A percentile compares a stretch with the other conserved stretches of the same genome.
Evolutionary conservation across 2,797 vertebrate genomes (phyloP).

Genomic region (Harpagifer antarcticus): DNA sequence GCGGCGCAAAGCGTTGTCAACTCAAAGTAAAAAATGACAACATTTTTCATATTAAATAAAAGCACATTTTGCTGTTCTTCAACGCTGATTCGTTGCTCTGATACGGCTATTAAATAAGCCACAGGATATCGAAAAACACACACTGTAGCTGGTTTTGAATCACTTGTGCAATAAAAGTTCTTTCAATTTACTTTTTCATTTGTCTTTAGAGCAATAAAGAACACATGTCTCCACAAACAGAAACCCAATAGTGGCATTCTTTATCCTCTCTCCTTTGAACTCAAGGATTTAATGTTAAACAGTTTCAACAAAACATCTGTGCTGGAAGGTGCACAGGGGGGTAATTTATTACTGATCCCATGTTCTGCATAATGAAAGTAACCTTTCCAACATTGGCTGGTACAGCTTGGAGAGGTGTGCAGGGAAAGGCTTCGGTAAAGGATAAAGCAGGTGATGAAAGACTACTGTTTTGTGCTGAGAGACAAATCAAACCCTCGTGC

Average conservation of each 20-base stretch:
- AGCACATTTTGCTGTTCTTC: neutral
- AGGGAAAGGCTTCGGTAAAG: slow-evolving; percentile 73
- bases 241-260: slow-evolving; percentile 13
- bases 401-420: slow-evolving; percentile 47
- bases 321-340: slow-evolving; percentile 27
- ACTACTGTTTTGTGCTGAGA: slow-evolving; percentile 65
- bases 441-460: slow-evolving; percentile 71
- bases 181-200: slow-evolving; percentile 30
- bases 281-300: slow-evolving; percentile 23
- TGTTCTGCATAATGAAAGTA: slow-evolving; percentile 44
- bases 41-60: neutral
- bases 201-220: slow-evolving; percentile 26
- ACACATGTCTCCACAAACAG: slow-evolving; percentile 29
- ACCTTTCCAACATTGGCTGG: slow-evolving; percentile 50
- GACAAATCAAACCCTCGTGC: slow-evolving; percentile 64
- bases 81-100: slow-evolving; percentile 1
- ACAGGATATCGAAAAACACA: slow-evolving; percentile 1
- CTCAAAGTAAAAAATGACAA: slow-evolving; percentile 4
- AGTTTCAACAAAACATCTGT: slow-evolving; percentile 51
- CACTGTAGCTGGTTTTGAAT: slow-evolving; percentile 1
- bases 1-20: neutral
- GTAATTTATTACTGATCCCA: slow-evolving; percentile 51
- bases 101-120: neutral
- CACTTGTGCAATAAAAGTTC: neutral
- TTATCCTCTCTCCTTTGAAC: slow-evolving; percentile 20